Evolutionary conservation across 2,113 vertebrate genomes (phyloP), one percentile per base, ranked within the genome.

Genomic region (Leiothrix lutea): DNA sequence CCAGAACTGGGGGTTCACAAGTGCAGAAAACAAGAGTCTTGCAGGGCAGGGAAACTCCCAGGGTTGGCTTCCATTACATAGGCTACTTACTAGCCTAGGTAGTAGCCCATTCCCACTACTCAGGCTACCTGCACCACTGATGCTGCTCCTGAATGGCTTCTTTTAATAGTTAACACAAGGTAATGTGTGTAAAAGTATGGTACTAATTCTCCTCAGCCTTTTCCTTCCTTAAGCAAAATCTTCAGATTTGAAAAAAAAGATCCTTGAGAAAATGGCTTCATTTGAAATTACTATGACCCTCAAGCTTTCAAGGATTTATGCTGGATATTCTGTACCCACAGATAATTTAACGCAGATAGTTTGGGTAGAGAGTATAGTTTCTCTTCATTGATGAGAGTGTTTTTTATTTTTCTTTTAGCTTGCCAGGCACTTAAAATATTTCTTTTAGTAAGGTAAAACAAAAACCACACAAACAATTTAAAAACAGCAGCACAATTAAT

Each of bases 21-120:
- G 28, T 1, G 4, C 18, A 36, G 28, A 23, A 31, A 60, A 17
- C 0, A 1, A 33, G 40, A 73, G 26, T 6, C 7, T 40, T 66
- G 25, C 14, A 14, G 26, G 16, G 28, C 21, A 33, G 40, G 53
- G 44, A 62, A 75, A 44, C 26, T 85, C 33, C 16, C 29, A 64
- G 24, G 14, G 5, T 4, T 77, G 57, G 35, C 29, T 79, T 64
- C 36, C 21, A 53, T 33, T 35, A 48, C 47, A 23, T 25, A 48
- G 47, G 13, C 47, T 48, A 24, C 47, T 51, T 45, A 45, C 10
- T 45, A 45, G 44, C 44, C 44, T 45, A 45, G 44, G 8, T 44
- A 44, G 8, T 44, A 44, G 44, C 20, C 44, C 20, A 20, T 19
- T 21, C 21, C 45, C 45, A 45, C 47, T 48, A 2, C 24, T 54